Percentiles rank a stretch among this genome's conserved stretches.
Conservation (phyloP, 2,888 invertebrate species). For the Poecilus cupreus region DNA sequence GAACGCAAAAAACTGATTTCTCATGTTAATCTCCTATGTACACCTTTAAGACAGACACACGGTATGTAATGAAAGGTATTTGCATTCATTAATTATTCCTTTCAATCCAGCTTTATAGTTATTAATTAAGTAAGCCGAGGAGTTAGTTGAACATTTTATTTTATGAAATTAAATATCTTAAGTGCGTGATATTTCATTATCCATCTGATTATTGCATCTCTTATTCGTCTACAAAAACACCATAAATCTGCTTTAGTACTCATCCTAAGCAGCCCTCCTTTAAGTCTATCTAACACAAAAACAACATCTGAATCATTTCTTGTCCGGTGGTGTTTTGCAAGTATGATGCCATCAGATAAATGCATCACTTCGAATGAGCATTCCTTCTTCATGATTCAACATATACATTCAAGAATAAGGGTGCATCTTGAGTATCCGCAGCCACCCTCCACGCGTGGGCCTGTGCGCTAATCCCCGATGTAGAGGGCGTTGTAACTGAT, state of each 20-base stretch:
- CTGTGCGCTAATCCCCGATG: slow-evolving; percentile 16
- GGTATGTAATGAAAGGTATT: too few relatives aligned
- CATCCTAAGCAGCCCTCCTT: not conserved
- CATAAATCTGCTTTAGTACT: slow-evolving; percentile 5
- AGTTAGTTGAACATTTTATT: too few relatives aligned
- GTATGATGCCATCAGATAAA: slow-evolving; percentile 43
- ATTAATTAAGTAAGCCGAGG: too few relatives aligned
- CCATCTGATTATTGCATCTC: too few relatives aligned
- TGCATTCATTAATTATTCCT: too few relatives aligned
- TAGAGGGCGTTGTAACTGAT: slow-evolving; percentile 46
- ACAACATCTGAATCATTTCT: slow-evolving; percentile 40
- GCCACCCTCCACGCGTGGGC: slow-evolving; percentile 14
- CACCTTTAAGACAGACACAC: too few relatives aligned
- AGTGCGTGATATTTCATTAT: too few relatives aligned
- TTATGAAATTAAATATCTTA: too few relatives aligned
- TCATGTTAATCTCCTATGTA: too few relatives aligned
- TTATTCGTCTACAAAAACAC: not conserved
- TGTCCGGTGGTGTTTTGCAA: not conserved
- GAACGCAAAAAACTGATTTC: too few relatives aligned
- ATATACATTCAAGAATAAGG: not conserved
- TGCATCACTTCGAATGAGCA: slow-evolving; percentile 20
- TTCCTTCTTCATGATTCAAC: not conserved
- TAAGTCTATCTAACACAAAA: not conserved
- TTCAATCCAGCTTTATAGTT: too few relatives aligned
- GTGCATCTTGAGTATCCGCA: not conserved